phyloP scores from a whole-genome alignment of 1,140 invertebrate genomes.

The Physella acuta region DNA sequence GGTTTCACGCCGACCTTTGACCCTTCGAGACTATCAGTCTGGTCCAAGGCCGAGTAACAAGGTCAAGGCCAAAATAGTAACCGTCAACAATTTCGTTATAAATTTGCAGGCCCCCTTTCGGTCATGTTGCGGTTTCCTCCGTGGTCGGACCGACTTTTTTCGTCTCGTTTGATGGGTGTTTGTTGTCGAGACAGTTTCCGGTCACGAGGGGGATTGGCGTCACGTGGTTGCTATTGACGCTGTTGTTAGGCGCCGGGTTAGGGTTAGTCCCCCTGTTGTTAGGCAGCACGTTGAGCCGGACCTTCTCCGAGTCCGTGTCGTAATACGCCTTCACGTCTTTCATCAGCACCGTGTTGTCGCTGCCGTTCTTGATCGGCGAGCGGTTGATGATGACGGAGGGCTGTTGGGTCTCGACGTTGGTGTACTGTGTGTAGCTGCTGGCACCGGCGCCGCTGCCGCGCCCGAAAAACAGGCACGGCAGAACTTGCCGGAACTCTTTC shows the following conservation, averaged over 20 bases:
- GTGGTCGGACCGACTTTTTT: no score
- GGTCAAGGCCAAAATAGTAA: no score
- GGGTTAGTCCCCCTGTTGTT: constrained; percentile 27
- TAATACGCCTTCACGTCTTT: constrained; percentile 50
- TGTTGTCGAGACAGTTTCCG: neutral
- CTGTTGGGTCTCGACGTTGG: constrained; percentile 49
- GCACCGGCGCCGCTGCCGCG: constrained; percentile 35
- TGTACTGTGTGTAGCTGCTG: constrained; percentile 52
- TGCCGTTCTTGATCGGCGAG: constrained; percentile 50
- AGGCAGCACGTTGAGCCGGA: constrained; percentile 49
- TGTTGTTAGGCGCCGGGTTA: neutral
- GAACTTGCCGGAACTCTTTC: constrained; percentile 78
- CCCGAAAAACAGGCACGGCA: constrained; percentile 51
- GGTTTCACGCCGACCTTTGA: no score
- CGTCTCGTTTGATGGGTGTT: no score
- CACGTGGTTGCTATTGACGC: neutral
- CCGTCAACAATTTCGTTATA: no score
- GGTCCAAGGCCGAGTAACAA: no score
- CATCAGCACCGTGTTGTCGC: constrained; percentile 33
- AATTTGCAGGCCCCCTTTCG: no score
- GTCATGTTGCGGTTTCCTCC: no score
- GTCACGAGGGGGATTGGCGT: neutral
- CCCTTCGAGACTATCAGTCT: no score
- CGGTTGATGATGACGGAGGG: constrained; percentile 48
- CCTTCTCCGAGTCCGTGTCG: constrained; percentile 53